A percentile compares a stretch with the other conserved stretches of the same genome.
Conservation (phyloP, 2,888 invertebrate species). For the Andrena chrysosceles region DNA sequence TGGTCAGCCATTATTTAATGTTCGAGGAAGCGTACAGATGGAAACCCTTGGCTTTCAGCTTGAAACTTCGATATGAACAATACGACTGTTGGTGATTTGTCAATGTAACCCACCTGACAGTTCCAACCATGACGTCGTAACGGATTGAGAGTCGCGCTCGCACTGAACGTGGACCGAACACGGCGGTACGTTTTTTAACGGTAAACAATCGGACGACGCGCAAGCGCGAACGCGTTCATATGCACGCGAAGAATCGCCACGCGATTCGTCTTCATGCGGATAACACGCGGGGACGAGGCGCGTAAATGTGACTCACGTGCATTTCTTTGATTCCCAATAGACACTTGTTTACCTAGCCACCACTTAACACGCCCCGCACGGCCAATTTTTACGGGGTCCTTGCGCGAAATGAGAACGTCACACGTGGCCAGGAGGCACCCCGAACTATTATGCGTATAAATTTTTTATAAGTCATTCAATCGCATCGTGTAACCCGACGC, state of each 20-base stretch:
- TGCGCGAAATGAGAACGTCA: no score
- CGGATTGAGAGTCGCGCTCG: constrained; percentile 74
- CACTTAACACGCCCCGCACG: no score
- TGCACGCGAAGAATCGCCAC: constrained; percentile 41
- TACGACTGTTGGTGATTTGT: neutral
- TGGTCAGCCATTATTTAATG: neutral
- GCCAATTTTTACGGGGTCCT: neutral
- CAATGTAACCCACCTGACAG: constrained; percentile 69
- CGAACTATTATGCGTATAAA: neutral
- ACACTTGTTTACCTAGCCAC: neutral
- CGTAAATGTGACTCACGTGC: constrained; percentile 39
- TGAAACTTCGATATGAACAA: neutral
- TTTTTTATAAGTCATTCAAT: neutral
- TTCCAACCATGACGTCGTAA: constrained; percentile 77
- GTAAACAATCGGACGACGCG: constrained; percentile 67
- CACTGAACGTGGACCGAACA: constrained; percentile 72
- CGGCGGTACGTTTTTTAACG: constrained; percentile 70
- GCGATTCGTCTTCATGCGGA: constrained; percentile 38
- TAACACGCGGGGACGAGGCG: constrained; percentile 13
- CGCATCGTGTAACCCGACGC: neutral
- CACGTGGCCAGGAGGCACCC: no score
- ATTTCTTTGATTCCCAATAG: neutral
- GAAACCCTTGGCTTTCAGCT: neutral
- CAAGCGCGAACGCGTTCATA: constrained; percentile 67
- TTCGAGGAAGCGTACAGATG: neutral